A percentile compares a stretch with the other conserved stretches of the same genome.
phyloP scores from a whole-genome alignment of 2,888 invertebrate genomes.

The Watsonalla cultraria region DNA sequence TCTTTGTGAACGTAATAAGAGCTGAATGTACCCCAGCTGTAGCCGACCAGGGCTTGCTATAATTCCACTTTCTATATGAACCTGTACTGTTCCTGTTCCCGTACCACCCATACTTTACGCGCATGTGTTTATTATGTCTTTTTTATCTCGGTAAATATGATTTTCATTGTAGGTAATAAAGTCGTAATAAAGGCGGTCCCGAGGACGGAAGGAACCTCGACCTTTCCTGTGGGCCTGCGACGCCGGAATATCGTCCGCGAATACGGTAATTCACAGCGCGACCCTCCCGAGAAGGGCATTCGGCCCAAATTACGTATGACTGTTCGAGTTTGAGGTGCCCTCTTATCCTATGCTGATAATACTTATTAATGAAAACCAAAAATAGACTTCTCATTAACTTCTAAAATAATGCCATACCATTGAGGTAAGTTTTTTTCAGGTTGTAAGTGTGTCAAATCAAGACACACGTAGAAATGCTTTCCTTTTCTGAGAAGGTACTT shows the following conservation, averaged over 20 bases:
- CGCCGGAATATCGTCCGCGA: conserved; percentile 27
- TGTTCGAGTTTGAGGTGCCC: neutral
- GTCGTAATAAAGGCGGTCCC: conserved; percentile 53
- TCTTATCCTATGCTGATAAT: neutral
- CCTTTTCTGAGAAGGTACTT: too few species aligned
- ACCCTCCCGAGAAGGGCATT: conserved; percentile 13
- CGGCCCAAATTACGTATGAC: conserved; percentile 14
- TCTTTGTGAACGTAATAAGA: conserved; percentile 68
- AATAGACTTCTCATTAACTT: too few species aligned
- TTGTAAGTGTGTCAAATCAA: too few species aligned
- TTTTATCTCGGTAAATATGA: conserved; percentile 63
- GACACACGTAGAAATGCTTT: too few species aligned
- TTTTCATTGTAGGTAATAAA: conserved; percentile 69
- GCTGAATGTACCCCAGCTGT: conserved; percentile 49
- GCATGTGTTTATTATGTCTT: conserved; percentile 65
- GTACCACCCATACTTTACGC: conserved; percentile 45
- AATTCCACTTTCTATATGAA: conserved; percentile 23
- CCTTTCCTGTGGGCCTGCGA: conserved; percentile 51
- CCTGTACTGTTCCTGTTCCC: conserved; percentile 35
- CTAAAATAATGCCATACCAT: too few species aligned
- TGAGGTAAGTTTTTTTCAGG: too few species aligned
- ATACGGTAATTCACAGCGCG: conserved; percentile 27
- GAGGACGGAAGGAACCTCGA: conserved; percentile 54
- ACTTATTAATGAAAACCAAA: neutral
- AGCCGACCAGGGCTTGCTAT: conserved; percentile 14